Conservation (phyloP, 1,140 invertebrate genomes). For the Diabrotica undecimpunctata region DNA sequence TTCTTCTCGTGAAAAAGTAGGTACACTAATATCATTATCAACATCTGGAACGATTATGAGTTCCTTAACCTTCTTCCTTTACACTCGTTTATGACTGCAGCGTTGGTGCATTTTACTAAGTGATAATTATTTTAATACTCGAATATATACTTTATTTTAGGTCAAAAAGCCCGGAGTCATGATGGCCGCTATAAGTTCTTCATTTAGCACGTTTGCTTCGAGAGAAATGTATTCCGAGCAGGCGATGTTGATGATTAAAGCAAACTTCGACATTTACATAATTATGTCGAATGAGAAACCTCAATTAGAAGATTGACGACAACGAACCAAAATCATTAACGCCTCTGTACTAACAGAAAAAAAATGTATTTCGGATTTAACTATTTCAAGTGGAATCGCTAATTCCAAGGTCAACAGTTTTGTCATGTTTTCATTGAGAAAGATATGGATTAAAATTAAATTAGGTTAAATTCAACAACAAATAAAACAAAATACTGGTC, state of each 20-base stretch:
- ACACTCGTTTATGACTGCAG: no score
- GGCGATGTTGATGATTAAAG: background rate
- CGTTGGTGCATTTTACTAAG: background rate
- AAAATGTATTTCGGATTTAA: background rate
- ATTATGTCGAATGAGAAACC: background rate
- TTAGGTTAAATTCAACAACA: no score
- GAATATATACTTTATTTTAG: background rate
- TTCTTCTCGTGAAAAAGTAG: no score
- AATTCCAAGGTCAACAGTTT: background rate
- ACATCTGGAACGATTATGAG: no score
- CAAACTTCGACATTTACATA: background rate
- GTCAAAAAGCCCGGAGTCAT: background rate
- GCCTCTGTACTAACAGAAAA: slow-evolving; percentile 2
- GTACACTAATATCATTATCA: no score
- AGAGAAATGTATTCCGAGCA: background rate
- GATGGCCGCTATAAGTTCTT: slow-evolving; percentile 1
- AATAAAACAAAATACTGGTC: no score
- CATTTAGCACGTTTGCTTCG: background rate
- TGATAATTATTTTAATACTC: background rate
- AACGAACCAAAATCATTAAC: background rate
- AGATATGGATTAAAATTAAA: no score
- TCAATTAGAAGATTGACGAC: background rate
- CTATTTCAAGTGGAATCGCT: background rate
- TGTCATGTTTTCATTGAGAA: no score
- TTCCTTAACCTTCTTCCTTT: no score